These are phyloP conservation scores for Drosophila incognita DNA, from an alignment of 2,888 invertebrate species.

Conservation along the genomic window DNA sequence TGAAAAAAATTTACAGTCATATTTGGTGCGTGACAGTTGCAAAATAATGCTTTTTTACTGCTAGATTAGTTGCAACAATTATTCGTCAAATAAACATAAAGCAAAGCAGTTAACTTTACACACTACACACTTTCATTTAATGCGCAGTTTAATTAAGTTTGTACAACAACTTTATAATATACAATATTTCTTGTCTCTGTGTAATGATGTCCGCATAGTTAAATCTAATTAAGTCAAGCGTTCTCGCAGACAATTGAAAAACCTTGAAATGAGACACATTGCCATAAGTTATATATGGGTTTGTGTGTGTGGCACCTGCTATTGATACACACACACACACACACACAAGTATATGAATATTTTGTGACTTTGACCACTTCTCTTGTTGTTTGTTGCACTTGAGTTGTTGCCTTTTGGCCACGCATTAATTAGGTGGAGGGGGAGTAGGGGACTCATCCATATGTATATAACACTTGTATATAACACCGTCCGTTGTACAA, in stretches of 20 bases:
- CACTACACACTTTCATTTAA: background rate
- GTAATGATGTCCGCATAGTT: constrained; percentile 2
- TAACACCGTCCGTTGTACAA: constrained; percentile 44
- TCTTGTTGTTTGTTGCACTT: background rate
- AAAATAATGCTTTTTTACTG: background rate
- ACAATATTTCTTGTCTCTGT: background rate
- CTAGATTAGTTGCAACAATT: background rate
- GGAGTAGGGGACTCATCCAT: background rate
- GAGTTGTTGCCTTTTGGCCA: constrained; percentile 2
- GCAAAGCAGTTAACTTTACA: background rate
- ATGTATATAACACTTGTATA: constrained; percentile 8
- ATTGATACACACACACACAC: constrained; percentile 10
- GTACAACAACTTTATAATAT: background rate
- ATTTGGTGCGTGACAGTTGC: background rate
- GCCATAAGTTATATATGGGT: background rate
- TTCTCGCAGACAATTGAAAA: background rate
- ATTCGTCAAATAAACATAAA: background rate
- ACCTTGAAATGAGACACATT: constrained; percentile 3
- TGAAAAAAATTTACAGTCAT: background rate
- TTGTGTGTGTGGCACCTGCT: background rate
- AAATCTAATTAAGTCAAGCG: background rate
- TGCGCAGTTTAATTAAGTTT: constrained; percentile 5
- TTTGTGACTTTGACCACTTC: constrained; percentile 9
- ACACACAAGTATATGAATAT: background rate
- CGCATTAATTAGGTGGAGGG: constrained; percentile 2